Evolutionary conservation across 2,113 vertebrate genomes (phyloP).

Genomic region (Talpa occidentalis): DNA sequence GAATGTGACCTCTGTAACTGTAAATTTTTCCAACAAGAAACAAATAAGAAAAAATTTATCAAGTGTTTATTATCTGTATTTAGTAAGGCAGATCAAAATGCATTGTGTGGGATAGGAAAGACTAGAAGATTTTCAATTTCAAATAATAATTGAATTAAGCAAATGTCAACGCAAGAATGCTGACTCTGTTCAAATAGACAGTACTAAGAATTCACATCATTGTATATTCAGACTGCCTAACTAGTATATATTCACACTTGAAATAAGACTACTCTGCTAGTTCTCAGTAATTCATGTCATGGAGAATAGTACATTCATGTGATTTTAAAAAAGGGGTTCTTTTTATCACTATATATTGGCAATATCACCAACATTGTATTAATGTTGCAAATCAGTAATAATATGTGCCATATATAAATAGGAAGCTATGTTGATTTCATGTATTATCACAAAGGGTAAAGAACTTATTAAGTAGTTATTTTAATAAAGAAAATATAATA

Average conservation of each 20-base stretch:
- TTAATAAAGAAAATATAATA: background rate
- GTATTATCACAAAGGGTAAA: background rate
- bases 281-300: background rate
- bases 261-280: background rate
- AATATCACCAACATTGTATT: background rate
- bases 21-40: background rate
- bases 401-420: background rate
- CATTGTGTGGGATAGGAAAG: background rate
- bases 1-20: background rate
- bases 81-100: background rate
- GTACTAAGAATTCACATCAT: background rate
- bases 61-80: background rate
- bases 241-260: background rate
- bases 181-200: background rate
- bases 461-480: background rate
- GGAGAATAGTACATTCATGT: background rate
- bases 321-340: background rate
- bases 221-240: background rate
- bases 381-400: background rate
- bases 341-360: background rate
- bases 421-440: background rate
- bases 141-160: background rate
- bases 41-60: conserved; percentile 35
- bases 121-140: background rate
- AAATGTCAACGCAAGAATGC: background rate